Percentiles rank a stretch among this genome's conserved stretches.
These are phyloP conservation scores for Amphipoea lucens DNA, from an alignment of 2,888 invertebrate species.

Conservation along the genomic window DNA sequence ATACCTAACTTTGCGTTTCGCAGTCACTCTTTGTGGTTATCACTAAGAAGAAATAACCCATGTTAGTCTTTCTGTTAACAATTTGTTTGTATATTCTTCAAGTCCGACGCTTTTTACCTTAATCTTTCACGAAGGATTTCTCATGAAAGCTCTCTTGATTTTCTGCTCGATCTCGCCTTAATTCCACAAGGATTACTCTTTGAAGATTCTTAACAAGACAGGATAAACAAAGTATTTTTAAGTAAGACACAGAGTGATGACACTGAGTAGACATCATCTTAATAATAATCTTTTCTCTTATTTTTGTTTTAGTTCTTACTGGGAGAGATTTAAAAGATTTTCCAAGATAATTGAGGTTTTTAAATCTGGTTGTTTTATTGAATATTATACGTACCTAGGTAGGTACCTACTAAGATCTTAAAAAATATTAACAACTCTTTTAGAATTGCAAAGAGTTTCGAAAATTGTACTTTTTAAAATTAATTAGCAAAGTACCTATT, in stretches of 20 bases:
- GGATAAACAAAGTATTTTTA: conserved; percentile 25
- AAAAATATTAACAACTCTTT: background rate
- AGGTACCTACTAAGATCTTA: background rate
- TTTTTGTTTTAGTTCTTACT: background rate
- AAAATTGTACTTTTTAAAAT: background rate
- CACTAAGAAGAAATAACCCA: too few species aligned
- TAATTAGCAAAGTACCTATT: background rate
- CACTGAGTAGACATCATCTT: conserved; percentile 8
- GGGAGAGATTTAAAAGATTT: background rate
- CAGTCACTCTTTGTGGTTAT: background rate
- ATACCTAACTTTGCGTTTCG: background rate
- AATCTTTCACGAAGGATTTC: conserved; percentile 28
- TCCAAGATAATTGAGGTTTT: background rate
- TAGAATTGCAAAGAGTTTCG: background rate
- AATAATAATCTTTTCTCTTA: background rate
- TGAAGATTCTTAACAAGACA: conserved; percentile 12
- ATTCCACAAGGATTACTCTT: conserved; percentile 34
- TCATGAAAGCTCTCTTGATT: conserved; percentile 39
- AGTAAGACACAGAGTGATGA: background rate
- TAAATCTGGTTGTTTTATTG: background rate
- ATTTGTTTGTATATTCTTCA: conserved; percentile 14
- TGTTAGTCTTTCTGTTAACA: background rate
- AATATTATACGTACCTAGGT: background rate
- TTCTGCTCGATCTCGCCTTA: conserved; percentile 27
- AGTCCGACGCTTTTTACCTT: conserved; percentile 9